A percentile compares a stretch with the other conserved stretches of the same genome.
Conservation (phyloP, 2,113 vertebrate genomes). For the Bos javanicus region DNA sequence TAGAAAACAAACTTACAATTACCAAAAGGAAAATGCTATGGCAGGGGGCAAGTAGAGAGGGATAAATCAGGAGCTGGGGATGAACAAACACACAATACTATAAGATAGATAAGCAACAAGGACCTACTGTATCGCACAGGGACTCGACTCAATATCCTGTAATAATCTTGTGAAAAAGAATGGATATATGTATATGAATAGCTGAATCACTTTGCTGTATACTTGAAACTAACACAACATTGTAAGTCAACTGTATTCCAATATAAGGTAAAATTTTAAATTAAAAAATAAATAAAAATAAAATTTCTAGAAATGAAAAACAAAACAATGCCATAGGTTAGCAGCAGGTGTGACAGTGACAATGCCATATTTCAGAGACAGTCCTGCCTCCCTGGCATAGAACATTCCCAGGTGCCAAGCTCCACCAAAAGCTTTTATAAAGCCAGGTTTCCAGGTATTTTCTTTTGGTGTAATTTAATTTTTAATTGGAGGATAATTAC, state of each 20-base stretch:
- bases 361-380: not conserved
- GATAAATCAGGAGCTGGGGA: not conserved
- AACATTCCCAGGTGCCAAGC: too few species aligned
- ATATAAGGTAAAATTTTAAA: not conserved
- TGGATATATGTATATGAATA: not conserved
- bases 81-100: not conserved
- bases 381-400: too few species aligned
- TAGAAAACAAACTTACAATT: not conserved
- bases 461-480: not conserved
- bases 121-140: not conserved
- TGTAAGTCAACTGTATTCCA: not conserved
- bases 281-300: not conserved
- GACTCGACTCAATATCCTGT: not conserved
- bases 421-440: not conserved
- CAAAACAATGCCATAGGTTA: not conserved
- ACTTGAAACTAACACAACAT: not conserved
- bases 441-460: not conserved
- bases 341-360: accelerated
- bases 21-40: not conserved
- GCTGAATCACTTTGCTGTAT: not conserved
- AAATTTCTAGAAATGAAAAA: not conserved
- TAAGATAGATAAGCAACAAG: not conserved
- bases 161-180: not conserved
- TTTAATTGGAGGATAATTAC: not conserved
- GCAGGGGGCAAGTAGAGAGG: not conserved